Base-by-base conservation (phyloP, 2,888 invertebrate species). In the Drosophila siamana region DNA sequence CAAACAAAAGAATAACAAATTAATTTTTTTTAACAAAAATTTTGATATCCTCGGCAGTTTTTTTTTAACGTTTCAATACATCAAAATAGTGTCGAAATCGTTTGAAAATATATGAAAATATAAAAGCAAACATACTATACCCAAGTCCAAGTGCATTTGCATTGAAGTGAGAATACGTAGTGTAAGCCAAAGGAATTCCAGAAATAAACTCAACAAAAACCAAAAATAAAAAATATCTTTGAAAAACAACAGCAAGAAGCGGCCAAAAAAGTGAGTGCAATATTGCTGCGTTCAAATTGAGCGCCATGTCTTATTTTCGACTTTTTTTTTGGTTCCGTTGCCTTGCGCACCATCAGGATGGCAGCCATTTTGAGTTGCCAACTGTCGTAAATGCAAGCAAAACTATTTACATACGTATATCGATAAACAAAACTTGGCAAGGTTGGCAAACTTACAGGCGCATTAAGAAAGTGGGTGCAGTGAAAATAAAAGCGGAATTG, bases 111-210 rank as follows among this genome's bases (percentile, higher is more conserved):
- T 41, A 33, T 43, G 30, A 6, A 22, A 7, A 44, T 4, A 44
- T 22, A 36, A 51, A 28, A 28, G 30, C 26, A 28, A 52, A 54
- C 22, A 65, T 41, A 61, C 28, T 61, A 72, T 57, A 48, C 43
- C 47, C 72, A 67, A 77, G 73, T 72, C 47, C 59, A 77, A 64
- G 63, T 75, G 73, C 78, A 75, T 68, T 75, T 75, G 74, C 73
- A 78, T 75, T 78, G 66, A 61, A 77, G 74, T 73, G 78, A 54
- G 68, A 51, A 61, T 72, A 77, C 60, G 51, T 56, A 63, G 73
- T 75, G 74, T 64, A 15, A 51, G 16, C 24, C 38, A 28, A 57
- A 68, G 68, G 30, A 75, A 75, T 78, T 73, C 78, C 78, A 72
- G 57, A 63, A 67, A 28, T 19, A 46, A 56, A 36, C 51, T 28